These are phyloP conservation scores for Nesogale talazaci DNA, from an alignment of 2,113 vertebrate genomes.

Conservation along the genomic window DNA sequence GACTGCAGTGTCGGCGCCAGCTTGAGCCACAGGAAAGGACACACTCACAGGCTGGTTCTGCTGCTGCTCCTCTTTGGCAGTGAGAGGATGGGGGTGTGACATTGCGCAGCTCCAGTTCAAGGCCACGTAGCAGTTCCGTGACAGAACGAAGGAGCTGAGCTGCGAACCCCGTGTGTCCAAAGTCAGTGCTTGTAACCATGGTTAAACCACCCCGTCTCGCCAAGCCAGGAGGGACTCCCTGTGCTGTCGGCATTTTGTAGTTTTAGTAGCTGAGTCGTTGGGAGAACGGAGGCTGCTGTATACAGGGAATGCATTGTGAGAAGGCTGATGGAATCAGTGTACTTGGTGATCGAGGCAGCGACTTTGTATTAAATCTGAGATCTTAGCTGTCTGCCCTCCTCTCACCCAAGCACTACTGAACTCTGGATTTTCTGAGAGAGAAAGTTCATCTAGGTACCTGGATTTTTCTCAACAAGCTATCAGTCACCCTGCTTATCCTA, in stretches of 20 bases:
- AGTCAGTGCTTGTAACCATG: not conserved
- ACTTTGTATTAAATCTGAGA: not conserved
- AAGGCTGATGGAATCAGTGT: not conserved
- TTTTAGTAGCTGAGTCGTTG: not conserved
- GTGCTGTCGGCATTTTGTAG: not conserved
- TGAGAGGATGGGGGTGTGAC: not conserved
- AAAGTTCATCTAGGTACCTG: not conserved
- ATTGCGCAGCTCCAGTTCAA: not conserved
- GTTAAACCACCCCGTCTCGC: not conserved
- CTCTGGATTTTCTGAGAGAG: not conserved
- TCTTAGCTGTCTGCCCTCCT: not conserved
- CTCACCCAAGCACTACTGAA: not conserved
- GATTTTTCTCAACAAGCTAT: not conserved
- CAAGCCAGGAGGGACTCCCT: not conserved
- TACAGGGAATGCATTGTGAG: not conserved
- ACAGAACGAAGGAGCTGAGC: not conserved
- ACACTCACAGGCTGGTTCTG: no score
- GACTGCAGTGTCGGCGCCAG: not conserved
- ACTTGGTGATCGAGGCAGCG: not conserved
- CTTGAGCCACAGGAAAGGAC: not conserved
- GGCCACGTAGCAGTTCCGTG: not conserved
- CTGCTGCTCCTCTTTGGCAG: not conserved
- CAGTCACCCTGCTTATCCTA: not conserved
- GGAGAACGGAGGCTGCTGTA: not conserved
- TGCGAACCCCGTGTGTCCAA: not conserved